These are phyloP conservation scores for Nemotelus nigrinus DNA, from an alignment of 2,888 invertebrate genomes.

Conservation along the genomic window DNA sequence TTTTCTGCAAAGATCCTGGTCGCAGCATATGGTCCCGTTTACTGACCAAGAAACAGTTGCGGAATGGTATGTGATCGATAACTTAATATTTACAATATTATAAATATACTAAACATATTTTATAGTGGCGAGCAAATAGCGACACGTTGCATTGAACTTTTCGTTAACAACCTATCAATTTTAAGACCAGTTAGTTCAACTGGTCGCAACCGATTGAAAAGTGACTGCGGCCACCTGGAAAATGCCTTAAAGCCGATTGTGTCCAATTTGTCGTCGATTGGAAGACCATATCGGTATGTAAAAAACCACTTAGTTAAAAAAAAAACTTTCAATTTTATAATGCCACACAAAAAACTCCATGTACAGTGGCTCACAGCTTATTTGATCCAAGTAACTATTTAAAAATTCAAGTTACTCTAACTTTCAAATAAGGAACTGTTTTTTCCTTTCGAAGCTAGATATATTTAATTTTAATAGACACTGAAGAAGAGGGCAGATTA, in stretches of 20 bases:
- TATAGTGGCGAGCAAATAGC: conserved; percentile 77
- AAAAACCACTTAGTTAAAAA: no score
- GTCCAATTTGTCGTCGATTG: conserved; percentile 71
- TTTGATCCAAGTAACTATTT: no score
- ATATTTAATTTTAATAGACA: no score
- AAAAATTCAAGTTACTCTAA: no score
- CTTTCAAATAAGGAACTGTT: no score
- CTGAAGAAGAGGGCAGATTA: no score
- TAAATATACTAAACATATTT: conserved; percentile 57
- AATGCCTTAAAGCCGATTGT: conserved; percentile 69
- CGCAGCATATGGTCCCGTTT: conserved; percentile 75
- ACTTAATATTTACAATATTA: neutral
- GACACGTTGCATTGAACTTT: conserved; percentile 81
- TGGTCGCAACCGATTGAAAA: conserved; percentile 82
- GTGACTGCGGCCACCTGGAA: conserved; percentile 75
- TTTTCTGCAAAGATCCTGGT: conserved; percentile 77
- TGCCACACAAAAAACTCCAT: no score
- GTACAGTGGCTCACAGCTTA: no score
- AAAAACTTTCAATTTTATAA: neutral
- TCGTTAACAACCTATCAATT: conserved; percentile 87
- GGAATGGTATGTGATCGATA: conserved; percentile 67
- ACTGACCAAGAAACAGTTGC: conserved; percentile 73
- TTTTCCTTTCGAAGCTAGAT: no score
- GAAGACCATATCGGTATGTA: conserved; percentile 72
- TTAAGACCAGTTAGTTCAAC: conserved; percentile 82